These are phyloP conservation scores for Acrossocheilus fasciatus DNA, from an alignment of 2,797 vertebrate species.

Conservation along the genomic window DNA sequence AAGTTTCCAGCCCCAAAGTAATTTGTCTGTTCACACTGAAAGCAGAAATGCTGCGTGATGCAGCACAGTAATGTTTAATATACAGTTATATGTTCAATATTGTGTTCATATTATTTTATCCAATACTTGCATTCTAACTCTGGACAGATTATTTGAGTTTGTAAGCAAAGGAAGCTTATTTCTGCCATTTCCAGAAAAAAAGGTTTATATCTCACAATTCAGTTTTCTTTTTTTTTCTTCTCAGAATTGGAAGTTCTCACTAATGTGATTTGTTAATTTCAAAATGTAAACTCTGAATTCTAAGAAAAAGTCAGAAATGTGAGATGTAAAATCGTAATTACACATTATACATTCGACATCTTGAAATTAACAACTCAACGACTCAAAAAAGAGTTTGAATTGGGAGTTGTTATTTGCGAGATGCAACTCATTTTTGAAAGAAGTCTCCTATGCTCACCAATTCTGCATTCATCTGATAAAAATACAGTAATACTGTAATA, in stretches of 20 bases:
- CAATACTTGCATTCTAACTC: background rate
- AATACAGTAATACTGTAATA: background rate
- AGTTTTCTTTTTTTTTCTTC: background rate
- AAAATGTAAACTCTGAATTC: background rate
- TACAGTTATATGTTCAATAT: background rate
- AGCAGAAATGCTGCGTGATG: conserved; percentile 2
- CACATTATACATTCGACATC: background rate
- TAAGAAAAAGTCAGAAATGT: background rate
- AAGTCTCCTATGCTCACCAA: background rate
- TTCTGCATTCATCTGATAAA: background rate
- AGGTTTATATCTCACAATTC: background rate
- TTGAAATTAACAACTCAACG: background rate
- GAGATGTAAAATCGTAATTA: background rate
- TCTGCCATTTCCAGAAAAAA: background rate
- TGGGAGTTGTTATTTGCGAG: background rate
- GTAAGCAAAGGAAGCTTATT: background rate
- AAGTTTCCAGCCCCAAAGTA: conserved; percentile 11
- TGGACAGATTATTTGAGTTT: background rate
- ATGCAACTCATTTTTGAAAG: background rate
- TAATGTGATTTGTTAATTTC: background rate
- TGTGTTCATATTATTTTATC: background rate
- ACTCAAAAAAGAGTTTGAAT: no score
- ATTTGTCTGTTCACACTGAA: conserved; percentile 14
- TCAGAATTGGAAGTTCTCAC: background rate
- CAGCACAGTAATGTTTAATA: background rate